Conservation (phyloP, 2,797 vertebrate species). For the Sebastes kiyomatsui region DNA sequence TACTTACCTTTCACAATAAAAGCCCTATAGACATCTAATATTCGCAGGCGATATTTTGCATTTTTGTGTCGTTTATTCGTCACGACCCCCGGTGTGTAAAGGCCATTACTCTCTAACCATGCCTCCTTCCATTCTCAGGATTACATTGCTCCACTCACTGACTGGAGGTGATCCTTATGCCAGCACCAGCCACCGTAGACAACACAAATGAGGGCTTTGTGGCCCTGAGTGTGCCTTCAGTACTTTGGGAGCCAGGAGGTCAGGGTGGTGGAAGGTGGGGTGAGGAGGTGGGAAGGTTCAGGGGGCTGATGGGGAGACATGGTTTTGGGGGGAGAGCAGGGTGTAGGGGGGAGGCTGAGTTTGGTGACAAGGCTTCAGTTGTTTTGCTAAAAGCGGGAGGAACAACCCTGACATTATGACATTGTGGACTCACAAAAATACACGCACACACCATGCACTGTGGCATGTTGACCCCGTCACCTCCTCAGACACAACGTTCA, state of each 20-base stretch:
- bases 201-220: slow-evolving; percentile 82
- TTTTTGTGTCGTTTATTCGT: background rate
- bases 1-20: background rate
- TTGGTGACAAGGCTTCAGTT: slow-evolving; percentile 76
- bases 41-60: background rate
- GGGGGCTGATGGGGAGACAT: slow-evolving; percentile 53
- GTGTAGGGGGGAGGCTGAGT: background rate
- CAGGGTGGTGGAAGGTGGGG: slow-evolving; percentile 73
- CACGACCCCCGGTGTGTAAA: background rate
- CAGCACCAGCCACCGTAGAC: slow-evolving; percentile 26
- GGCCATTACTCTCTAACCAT: background rate
- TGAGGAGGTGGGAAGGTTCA: slow-evolving; percentile 64
- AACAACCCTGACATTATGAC: slow-evolving; percentile 77
- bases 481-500: slow-evolving; percentile 13
- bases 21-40: background rate
- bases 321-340: slow-evolving; percentile 9
- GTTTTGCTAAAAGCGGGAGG: slow-evolving; percentile 67
- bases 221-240: slow-evolving; percentile 69
- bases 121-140: background rate
- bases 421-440: slow-evolving; percentile 58
- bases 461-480: slow-evolving; percentile 46
- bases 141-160: background rate
- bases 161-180: slow-evolving; percentile 36
- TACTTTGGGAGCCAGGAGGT: slow-evolving; percentile 77
- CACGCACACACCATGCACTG: slow-evolving; percentile 10